phyloP scores from a whole-genome alignment of 2,888 invertebrate genomes.

The Argyra leucocephala region DNA sequence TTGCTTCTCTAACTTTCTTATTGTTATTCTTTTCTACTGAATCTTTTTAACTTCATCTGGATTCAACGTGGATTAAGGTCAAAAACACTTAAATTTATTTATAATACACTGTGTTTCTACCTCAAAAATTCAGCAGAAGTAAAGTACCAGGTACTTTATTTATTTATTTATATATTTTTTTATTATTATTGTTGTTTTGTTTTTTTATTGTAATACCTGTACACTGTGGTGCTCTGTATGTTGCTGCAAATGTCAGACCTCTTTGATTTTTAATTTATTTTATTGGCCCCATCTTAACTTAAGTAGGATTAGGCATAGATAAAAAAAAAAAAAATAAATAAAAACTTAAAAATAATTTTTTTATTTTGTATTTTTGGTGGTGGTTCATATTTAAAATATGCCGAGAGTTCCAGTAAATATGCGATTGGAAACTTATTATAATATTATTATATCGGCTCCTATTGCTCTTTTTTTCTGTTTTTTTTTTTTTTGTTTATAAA shows the following conservation, averaged over 20 bases:
- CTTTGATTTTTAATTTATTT: slow-evolving; percentile 6
- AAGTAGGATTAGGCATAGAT: slow-evolving; percentile 1
- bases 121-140: neutral
- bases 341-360: no score
- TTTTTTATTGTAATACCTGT: neutral
- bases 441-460: neutral
- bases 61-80: slow-evolving; percentile 21
- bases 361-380: neutral
- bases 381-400: neutral
- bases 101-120: neutral
- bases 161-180: neutral
- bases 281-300: slow-evolving; percentile 4
- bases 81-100: slow-evolving; percentile 21
- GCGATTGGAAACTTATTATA: no score
- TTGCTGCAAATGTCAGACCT: slow-evolving; percentile 3
- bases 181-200: neutral
- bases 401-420: neutral
- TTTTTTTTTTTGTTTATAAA: no score
- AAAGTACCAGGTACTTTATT: neutral
- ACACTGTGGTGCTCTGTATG: neutral
- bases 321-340: neutral
- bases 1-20: no score
- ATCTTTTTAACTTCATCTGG: neutral
- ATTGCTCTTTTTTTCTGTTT: neutral
- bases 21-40: slow-evolving; percentile 1